Evolutionary conservation across 2,797 vertebrate species (phyloP), one percentile per base, ranked within the genome.

Genomic region (Brotula barbata): DNA sequence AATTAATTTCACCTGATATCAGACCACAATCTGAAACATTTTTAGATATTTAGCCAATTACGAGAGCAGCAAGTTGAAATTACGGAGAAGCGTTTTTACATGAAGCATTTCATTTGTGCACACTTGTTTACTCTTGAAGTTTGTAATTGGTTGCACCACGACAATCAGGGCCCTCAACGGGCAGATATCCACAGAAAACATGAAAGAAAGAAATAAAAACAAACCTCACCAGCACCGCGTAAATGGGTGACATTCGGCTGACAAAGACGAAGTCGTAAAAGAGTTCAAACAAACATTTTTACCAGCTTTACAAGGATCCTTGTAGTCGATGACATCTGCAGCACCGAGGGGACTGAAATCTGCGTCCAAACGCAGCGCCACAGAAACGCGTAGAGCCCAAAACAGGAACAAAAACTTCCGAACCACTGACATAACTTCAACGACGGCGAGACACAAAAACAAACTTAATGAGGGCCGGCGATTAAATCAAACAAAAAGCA

Each of bases 291-390:
- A 22, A 19, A 76, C 61, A n/a, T n/a, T 12, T 46, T 82, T 91
- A 93, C 91, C 92, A 68, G 92, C 92, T 88, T 91, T 92, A 80
- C 92, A 93, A 7, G 92, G 92, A 80, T 93, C 91, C 84, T 87
- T 90, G 83, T 91, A 93, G 77, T 91, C 88, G 77, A 90, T 81
- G 36, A 19, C 82, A 80, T 91, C 89, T 16, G 62, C 17, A 21
- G 42, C 49, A 63, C 58, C 79, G 40, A 65, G 47, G 63, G 63
- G 28, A 63, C 55, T 49, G 14, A 74, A 56, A 78, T 77, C 36
- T 16, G 76, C 7, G 44, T 88, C 75, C 80, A 82, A 44, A 16
- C 70, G 73, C 71, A 58, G 81, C 45, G 58, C 69, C 61, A 76
- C 59, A 72, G 83, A 81, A 44, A 87, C 66, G 59, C 60, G 60